Conservation (phyloP, 2,888 invertebrate genomes). For the Lomographa bimaculata region DNA sequence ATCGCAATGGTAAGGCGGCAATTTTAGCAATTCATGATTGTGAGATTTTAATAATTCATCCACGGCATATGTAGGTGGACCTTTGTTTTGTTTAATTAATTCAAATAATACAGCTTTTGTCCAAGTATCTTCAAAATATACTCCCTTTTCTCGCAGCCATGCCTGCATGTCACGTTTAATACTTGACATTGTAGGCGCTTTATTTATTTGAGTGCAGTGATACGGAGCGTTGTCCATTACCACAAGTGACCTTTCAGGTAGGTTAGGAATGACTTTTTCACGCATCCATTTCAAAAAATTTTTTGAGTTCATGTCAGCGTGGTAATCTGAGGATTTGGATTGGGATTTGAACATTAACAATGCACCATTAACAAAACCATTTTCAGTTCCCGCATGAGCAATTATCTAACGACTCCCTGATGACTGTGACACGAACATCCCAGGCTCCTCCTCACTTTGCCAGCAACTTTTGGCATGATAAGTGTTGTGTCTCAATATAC, state of each 20-base stretch:
- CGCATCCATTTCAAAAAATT: slow-evolving; percentile 7
- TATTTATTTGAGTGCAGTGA: slow-evolving; percentile 1
- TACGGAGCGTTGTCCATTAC: slow-evolving; percentile 1
- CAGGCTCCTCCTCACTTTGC: slow-evolving; percentile 18
- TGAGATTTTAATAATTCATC: not conserved
- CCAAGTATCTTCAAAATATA: slow-evolving; percentile 26
- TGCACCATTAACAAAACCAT: slow-evolving; percentile 27
- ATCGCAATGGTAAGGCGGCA: slow-evolving; percentile 29
- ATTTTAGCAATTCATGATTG: slow-evolving; percentile 23
- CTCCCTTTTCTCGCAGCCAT: slow-evolving; percentile 23
- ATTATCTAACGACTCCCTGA: slow-evolving; percentile 27
- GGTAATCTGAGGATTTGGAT: slow-evolving; percentile 26
- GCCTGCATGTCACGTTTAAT: slow-evolving; percentile 22
- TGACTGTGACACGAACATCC: slow-evolving; percentile 16
- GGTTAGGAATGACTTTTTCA: slow-evolving; percentile 10
- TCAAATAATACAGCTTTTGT: slow-evolving; percentile 22
- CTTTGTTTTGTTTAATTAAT: slow-evolving; percentile 32
- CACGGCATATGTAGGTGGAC: slow-evolving; percentile 18
- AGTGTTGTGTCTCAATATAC: slow-evolving; percentile 19
- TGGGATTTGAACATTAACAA: slow-evolving; percentile 30
- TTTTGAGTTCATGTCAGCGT: slow-evolving; percentile 6
- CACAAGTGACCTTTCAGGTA: slow-evolving; percentile 4
- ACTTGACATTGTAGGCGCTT: slow-evolving; percentile 25
- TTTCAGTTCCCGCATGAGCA: slow-evolving; percentile 25
- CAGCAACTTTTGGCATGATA: slow-evolving; percentile 21